These are phyloP conservation scores for Temnothorax ravouxi DNA, from an alignment of 2,888 invertebrate species.

Conservation along the genomic window DNA sequence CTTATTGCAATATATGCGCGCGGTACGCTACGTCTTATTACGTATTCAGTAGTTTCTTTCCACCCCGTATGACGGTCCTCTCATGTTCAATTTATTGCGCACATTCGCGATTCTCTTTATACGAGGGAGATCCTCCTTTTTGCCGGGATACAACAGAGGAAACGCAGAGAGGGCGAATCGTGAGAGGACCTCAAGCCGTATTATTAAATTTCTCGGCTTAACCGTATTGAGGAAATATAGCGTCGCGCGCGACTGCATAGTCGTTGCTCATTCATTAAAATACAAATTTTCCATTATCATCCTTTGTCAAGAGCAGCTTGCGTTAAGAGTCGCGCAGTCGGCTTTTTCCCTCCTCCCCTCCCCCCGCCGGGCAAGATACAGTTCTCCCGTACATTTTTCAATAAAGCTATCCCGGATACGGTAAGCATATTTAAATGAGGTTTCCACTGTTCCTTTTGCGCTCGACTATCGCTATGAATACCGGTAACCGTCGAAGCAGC, in stretches of 20 bases:
- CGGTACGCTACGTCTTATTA: slow-evolving; percentile 15
- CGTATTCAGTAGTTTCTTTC: slow-evolving; percentile 31
- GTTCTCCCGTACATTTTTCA: slow-evolving; percentile 15
- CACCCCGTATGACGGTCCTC: not conserved
- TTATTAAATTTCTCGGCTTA: slow-evolving; percentile 68
- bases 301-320: slow-evolving; percentile 36
- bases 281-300: slow-evolving; percentile 51
- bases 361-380: not conserved
- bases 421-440: slow-evolving; percentile 52
- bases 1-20: slow-evolving; percentile 30
- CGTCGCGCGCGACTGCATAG: slow-evolving; percentile 19
- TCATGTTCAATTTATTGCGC: slow-evolving; percentile 61
- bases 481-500: not conserved
- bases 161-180: not conserved
- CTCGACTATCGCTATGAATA: slow-evolving; percentile 7
- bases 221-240: slow-evolving; percentile 16
- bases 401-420: slow-evolving; percentile 35
- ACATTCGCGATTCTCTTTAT: slow-evolving; percentile 52
- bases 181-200: slow-evolving; percentile 42
- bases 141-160: slow-evolving; percentile 44
- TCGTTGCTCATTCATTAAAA: slow-evolving; percentile 67
- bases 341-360: slow-evolving; percentile 14
- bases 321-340: slow-evolving; percentile 42
- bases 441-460: slow-evolving; percentile 19
- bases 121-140: slow-evolving; percentile 23